phyloP scores from a whole-genome alignment of 1,140 invertebrate species.

The Trissolcus basalis region DNA sequence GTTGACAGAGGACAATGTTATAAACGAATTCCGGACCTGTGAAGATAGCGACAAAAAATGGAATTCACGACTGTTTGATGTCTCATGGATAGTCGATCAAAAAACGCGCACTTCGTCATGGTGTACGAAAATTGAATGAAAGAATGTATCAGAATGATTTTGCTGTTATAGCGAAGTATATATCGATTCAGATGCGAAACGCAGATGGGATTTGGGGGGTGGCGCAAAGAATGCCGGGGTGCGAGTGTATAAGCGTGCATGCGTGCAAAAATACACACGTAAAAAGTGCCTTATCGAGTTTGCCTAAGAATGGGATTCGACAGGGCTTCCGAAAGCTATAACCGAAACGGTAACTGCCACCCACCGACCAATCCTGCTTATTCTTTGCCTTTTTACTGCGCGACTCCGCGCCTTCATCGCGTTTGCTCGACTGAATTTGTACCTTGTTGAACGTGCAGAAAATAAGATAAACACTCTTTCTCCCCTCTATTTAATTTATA shows the following conservation, averaged over 20 bases:
- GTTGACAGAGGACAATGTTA: too few relatives aligned
- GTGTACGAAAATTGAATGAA: conserved; percentile 19
- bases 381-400: conserved; percentile 66
- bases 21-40: too few relatives aligned
- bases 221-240: conserved; percentile 15
- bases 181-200: conserved; percentile 35
- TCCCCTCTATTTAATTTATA: background rate
- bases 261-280: conserved; percentile 66
- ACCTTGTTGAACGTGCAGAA: conserved; percentile 12
- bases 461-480: background rate
- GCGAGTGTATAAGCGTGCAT: conserved; percentile 34
- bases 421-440: conserved; percentile 37
- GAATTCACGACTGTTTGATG: too few relatives aligned
- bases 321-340: conserved; percentile 76
- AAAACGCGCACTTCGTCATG: conserved; percentile 27
- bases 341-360: conserved; percentile 77
- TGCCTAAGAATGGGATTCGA: conserved; percentile 77
- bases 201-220: conserved; percentile 28
- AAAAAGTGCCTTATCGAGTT: conserved; percentile 74
- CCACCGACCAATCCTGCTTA: conserved; percentile 74
- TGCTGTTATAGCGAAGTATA: conserved; percentile 21
- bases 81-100: background rate
- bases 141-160: conserved; percentile 44
- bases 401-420: conserved; percentile 32
- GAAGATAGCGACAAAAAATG: too few relatives aligned